Evolutionary conservation across 2,113 vertebrate genomes (phyloP), one percentile per base, ranked within the genome.

Genomic region (Xenus cinereus): DNA sequence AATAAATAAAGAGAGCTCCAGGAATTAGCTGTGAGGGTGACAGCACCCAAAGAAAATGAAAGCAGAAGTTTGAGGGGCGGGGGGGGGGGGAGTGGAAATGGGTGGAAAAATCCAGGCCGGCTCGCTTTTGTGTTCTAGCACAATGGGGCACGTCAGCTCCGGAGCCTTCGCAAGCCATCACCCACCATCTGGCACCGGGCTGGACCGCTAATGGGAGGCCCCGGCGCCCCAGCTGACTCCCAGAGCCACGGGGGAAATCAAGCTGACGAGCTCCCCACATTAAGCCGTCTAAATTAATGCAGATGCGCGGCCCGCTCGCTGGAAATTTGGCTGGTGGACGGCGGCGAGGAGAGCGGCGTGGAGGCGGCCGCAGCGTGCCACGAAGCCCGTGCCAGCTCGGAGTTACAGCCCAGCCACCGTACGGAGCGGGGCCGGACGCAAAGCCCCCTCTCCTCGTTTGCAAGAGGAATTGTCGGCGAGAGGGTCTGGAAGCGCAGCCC

Each of bases 181-280:
- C 94, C 94, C 86, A 24, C 98, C 98, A 98, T 98, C 97, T 98
- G 98, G 95, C 97, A 95, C 87, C 48, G 85, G 92, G 94, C 83
- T 95, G 84, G 95, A 60, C 91, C 28, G n/a, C 97, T 95, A 95
- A 96, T 95, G 94, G 80, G 97, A 95, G 95, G 91, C 97, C 89
- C 86, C 30, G 28, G 93, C 69, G 78, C 97, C 96, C 97, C 98
- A 98, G 98, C 98, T 98, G 98, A 98, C 97, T 95, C 91, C 33
- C 66, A 56, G 50, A 95, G 87, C 76, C 95, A 89, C 96, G 3
- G 54, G 96, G 97, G 97, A 98, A 98, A 97, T 97, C 96, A 97
- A 95, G 94, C 89, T 87, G 94, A 93, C 51, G 83, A 96, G 93
- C 73, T 89, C 81, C 73, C n/a, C 76, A 35, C 90, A 88, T 95